Base-by-base conservation (phyloP, 2,888 invertebrate genomes). In the Dolichomitus sp. region DNA sequence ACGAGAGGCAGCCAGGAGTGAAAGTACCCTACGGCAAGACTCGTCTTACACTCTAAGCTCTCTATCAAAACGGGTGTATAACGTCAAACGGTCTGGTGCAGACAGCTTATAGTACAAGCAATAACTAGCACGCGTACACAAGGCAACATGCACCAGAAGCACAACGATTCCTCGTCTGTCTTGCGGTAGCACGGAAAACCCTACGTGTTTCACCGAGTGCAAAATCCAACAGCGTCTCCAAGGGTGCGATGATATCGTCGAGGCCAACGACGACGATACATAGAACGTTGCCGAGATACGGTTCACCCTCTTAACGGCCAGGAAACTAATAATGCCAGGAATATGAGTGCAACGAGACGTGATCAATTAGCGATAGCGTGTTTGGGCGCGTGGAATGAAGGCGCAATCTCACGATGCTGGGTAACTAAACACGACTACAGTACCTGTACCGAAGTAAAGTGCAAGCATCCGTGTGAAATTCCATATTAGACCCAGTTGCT, bases 271-370 rank as follows among this genome's bases (percentile, higher is more conserved):
- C 23, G 57, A 72, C 57, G 61, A 68, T 61, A 73, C 63, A 48
- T 48, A 57, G 48, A 19, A 27, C 45, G 50, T 14, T 48, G 42
- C 48, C 17, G 42, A 45, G 63, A 42, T n/a, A 50, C 59, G 12
- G 27, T 59, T 52, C 52, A 65, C 59, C 48, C 59, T 68, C 65
- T 42, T 30, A 42, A 66, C 75, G 54, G 61, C 50, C 59, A 30
- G 52, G 72, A 76, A 76, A 76, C 80, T 83, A 72, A 83, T 80
- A 83, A 83, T 76, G 17, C 45, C 54, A 30, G 66, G 61, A 68
- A 80, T 72, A 80, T 72, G 78, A 83, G 76, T 80, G 80, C 75
- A 80, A 17, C 76, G 76, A 61, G 54, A 80, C 80, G 76, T 76
- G 52, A 76, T 80, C 80, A 83, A 83, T 83, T 83, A 80, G 61